Conservation (phyloP, 2,113 vertebrate species). For the Pelmatolapia mariae region DNA sequence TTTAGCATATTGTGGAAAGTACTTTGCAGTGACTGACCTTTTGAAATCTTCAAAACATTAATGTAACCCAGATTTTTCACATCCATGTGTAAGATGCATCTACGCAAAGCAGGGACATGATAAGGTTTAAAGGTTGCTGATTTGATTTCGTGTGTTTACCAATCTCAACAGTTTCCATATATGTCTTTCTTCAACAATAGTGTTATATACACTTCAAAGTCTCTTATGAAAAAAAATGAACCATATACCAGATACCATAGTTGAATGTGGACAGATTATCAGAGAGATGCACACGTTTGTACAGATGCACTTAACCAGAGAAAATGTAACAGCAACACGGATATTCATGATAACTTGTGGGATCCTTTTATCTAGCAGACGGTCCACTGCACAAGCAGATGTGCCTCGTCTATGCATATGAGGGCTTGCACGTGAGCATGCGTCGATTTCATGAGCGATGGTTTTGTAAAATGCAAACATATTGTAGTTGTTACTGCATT, state of each 20-base stretch:
- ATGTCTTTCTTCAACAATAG: neutral
- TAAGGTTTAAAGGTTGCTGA: neutral
- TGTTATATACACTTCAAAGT: neutral
- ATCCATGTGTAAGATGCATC: neutral
- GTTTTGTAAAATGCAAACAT: neutral
- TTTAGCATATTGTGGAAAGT: neutral
- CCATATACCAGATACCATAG: neutral
- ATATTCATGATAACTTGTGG: constrained; percentile 29
- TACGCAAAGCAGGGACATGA: neutral
- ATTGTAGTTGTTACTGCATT: neutral
- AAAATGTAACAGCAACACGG: neutral
- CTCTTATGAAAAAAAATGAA: neutral
- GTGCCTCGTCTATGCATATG: neutral
- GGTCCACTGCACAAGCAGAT: neutral
- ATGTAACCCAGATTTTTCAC: neutral
- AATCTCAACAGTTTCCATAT: neutral
- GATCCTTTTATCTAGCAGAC: constrained; percentile 1
- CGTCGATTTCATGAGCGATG: neutral
- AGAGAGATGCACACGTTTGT: neutral
- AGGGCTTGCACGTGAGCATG: neutral
- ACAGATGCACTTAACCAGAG: neutral
- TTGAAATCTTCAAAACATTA: neutral
- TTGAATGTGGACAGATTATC: neutral
- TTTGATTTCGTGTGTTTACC: neutral
- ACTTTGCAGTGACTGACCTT: neutral